Conservation (phyloP, 1,140 invertebrate genomes). For the Drosophila prosaltans region DNA sequence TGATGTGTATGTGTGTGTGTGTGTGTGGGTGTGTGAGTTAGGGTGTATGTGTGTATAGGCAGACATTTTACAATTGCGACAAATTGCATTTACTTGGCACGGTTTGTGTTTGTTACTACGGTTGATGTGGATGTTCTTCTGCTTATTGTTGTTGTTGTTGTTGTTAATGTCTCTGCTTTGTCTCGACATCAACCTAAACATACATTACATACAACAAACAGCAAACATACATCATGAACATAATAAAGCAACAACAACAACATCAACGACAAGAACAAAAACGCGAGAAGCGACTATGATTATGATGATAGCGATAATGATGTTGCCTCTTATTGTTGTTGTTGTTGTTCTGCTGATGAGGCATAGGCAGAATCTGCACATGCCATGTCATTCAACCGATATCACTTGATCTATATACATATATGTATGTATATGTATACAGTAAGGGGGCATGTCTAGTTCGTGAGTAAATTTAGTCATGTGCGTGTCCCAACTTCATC, state of each 20-base stretch:
- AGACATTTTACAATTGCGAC: conserved; percentile 70
- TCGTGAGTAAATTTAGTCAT: conserved; percentile 64
- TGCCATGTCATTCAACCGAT: conserved; percentile 72
- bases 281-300: background rate
- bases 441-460: conserved; percentile 27
- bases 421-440: background rate
- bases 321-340: conserved; percentile 5
- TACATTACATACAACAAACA: conserved; percentile 52
- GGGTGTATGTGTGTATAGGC: background rate
- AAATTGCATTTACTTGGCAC: conserved; percentile 71
- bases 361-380: conserved; percentile 35
- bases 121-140: conserved; percentile 20
- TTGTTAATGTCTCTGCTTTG: conserved; percentile 42
- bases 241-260: conserved; percentile 66
- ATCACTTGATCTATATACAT: conserved; percentile 44
- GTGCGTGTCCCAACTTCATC: conserved; percentile 72
- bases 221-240: conserved; percentile 75
- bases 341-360: conserved; percentile 1
- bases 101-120: conserved; percentile 6
- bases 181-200: conserved; percentile 63
- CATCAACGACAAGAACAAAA: conserved; percentile 30
- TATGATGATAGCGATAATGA: conserved; percentile 9
- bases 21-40: too few species aligned
- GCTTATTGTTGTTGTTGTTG: conserved; percentile 32
- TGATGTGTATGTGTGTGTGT: too few species aligned